Evolutionary conservation across 2,797 vertebrate species (phyloP).

Genomic region (Platalea minor): DNA sequence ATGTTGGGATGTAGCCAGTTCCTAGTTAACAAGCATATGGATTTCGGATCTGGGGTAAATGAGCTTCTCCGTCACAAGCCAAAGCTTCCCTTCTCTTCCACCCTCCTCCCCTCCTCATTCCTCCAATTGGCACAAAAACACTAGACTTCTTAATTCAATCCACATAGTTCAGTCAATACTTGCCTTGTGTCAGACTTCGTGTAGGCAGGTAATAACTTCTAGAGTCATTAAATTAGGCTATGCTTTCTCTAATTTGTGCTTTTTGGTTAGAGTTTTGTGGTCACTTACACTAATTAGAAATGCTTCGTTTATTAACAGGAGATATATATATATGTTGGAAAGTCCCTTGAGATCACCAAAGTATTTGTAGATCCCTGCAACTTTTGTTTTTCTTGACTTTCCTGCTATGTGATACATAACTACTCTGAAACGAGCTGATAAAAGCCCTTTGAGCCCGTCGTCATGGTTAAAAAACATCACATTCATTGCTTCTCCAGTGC

Average conservation of each 20-base stretch:
- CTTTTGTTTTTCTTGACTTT: neutral
- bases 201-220: conserved; percentile 53
- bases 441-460: neutral
- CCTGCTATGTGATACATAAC: neutral
- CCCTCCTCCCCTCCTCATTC: neutral
- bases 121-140: conserved; percentile 4
- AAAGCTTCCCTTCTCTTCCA: neutral
- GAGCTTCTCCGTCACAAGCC: neutral
- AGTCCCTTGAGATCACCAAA: neutral
- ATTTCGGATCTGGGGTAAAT: conserved; percentile 63
- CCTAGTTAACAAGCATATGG: conserved; percentile 57
- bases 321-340: neutral
- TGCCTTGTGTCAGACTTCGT: neutral
- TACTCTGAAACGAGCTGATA: neutral
- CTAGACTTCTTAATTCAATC: conserved; percentile 4
- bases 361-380: neutral
- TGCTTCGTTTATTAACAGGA: conserved; percentile 15
- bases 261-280: conserved; percentile 36
- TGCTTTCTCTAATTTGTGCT: conserved; percentile 45
- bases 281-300: conserved; percentile 44
- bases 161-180: conserved; percentile 27
- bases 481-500: neutral
- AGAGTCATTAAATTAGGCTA: conserved; percentile 53
- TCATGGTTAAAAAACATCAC: neutral
- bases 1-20: conserved; percentile 39